Evolutionary conservation across 2,888 invertebrate genomes (phyloP), one percentile per base, ranked within the genome.

Genomic region (Blastobasis lacticolella): DNA sequence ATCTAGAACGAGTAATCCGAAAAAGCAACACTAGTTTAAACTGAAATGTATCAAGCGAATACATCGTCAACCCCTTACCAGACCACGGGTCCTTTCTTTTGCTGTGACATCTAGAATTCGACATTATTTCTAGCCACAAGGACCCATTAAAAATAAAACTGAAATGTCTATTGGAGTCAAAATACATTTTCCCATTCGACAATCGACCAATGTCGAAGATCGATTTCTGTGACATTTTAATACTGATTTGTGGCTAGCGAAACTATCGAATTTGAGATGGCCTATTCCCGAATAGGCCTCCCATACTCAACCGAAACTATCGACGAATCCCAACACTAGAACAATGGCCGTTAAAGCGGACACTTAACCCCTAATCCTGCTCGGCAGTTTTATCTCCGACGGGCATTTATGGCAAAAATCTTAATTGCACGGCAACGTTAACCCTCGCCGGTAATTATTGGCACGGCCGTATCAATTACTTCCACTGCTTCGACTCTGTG

Each of bases 291-390:
- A 23, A 23, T 23, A 23, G 23, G 23, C 23, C 3, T 3, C 23
- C 3, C 1, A 23, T 3, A 23, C 23, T 23, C 23, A 40, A 36
- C 4, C 38, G 9, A 49, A 45, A 47, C 7, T 38, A 54, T 51
- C 55, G 52, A 52, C 46, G 45, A 36, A 7, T 57, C 57, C 54
- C 74, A 61, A 50, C 73, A 64, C 79, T 81, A 75, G 53, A 63
- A 70, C 76, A 75, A 75, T 78, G 80, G 77, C 82, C 80, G 83
- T 87, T 83, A 85, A 79, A 75, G 78, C 85, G 81, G 78, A 81
- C 85, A 86, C 88, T 87, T 88, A 88, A 86, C 88, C 88, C 85
- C 86, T 85, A 88, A 88, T 87, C 84, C 86, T 77, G 67, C 65
- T 67, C 69, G 76, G 83, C 81, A 84, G 79, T 85, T 85, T 79